Base-by-base conservation (phyloP, 2,113 vertebrate species). In the Oncorhynchus keta region DNA sequence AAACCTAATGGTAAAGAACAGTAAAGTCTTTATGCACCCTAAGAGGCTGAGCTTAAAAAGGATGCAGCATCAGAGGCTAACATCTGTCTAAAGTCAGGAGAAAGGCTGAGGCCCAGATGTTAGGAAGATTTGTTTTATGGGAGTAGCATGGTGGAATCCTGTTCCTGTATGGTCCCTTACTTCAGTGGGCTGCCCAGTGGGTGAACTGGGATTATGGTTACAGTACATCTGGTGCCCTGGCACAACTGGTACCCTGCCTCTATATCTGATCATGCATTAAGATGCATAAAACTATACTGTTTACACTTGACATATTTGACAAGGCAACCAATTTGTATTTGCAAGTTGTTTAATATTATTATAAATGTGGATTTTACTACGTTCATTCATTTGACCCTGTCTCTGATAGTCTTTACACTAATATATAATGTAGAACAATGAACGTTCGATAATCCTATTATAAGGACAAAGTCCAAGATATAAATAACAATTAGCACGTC, bases 91-190 rank as follows among this genome's bases (percentile, higher is more conserved):
- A 57, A 80, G 84, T 81, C 83, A 85, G 74, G 89, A 81, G 91
- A 89, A 39, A 89, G 89, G 87, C 90, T 86, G 88, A 88, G 88
- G 87, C 82, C 85, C 90, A 92, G 89, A 91, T 92, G 91, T 89
- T 79, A 76, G 70, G 72, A 45, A 81, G 89, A 90, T 91, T 90
- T 90, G 89, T 91, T 83, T 92, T 90, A 91, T 89, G 85, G 87
- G 39, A 45, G 39, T 78, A 86, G 85, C 16, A 62, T n/a, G 16
- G 59, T 22, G 59, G n/a, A 9, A 16, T 55, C 51, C 51, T 62
- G 59, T 62, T n/a, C 16, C n/a, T 24, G n/a, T 9, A 87, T 90
- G 90, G 89, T 79, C 84, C 11, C 12, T n/a, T 13, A 85, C 78
- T 84, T 77, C 49, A 88, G 84, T 80, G 82, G 85, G 86, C 84